phyloP scores from a whole-genome alignment of 2,113 vertebrate species.

The Poecilia latipinna region DNA sequence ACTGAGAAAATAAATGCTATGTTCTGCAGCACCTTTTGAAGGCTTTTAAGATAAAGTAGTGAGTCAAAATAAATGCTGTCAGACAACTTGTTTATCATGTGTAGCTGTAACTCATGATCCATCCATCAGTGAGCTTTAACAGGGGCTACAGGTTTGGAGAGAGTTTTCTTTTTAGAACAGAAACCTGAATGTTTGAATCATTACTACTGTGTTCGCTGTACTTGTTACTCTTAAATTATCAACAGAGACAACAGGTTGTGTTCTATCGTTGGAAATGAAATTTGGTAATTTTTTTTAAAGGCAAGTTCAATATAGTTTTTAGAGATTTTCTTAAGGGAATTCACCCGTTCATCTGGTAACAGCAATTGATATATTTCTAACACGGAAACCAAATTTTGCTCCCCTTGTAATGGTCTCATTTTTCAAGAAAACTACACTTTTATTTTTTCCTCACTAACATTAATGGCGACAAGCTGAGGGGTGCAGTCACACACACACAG shows the following conservation, averaged over 20 bases:
- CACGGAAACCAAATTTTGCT: conserved; percentile 12
- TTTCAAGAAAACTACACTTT: conserved; percentile 40
- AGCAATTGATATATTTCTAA: conserved; percentile 6
- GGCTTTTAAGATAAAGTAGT: background rate
- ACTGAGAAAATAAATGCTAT: background rate
- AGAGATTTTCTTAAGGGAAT: background rate
- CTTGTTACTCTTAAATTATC: background rate
- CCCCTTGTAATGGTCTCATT: conserved; percentile 5
- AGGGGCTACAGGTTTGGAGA: background rate
- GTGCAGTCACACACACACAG: conserved; percentile 23
- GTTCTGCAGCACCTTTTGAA: background rate
- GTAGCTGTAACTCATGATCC: background rate
- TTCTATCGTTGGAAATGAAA: conserved; percentile 13
- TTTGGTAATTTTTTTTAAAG: background rate
- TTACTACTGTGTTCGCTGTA: background rate
- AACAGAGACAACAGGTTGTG: conserved; percentile 9
- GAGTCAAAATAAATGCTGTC: background rate
- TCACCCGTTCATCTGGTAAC: conserved; percentile 15
- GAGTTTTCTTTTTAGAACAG: background rate
- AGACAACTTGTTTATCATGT: background rate
- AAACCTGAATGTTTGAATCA: background rate
- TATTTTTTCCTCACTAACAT: conserved; percentile 52
- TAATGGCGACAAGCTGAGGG: conserved; percentile 36
- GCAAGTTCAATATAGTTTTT: background rate
- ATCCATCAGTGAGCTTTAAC: background rate